Evolutionary conservation across 2,113 vertebrate genomes (phyloP), one percentile per base, ranked within the genome.

Genomic region (Gavialis gangeticus): DNA sequence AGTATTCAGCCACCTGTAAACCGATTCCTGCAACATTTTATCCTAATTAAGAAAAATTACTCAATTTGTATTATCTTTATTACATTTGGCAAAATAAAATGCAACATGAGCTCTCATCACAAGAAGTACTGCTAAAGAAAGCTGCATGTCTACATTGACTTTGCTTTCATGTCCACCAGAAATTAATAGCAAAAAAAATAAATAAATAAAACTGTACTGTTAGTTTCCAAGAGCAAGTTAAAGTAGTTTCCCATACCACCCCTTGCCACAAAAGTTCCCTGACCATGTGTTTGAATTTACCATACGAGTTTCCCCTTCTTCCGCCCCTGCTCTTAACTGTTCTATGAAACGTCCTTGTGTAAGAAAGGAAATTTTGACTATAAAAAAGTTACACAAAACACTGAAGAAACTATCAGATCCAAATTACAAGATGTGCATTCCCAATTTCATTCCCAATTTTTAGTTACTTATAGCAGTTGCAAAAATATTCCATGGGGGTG

Each of bases 131-230:
- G 54, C 1, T n/a, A 89, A 66, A 54, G 46, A 46, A 46, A 46
- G 8, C 46, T 46, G 28, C 63, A 64, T 28, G 73, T 75, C 76
- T 75, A 5, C 89, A 77, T 37, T 46, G 79, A 57, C 4, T 34
- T 79, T 77, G 34, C 77, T 75, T 85, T 75, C 2, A 82, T 6
- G 13, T 19, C 30, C 82, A 63, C 62, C 88, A 86, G 75, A 92
- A 93, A 89, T n/a, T 4, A 89, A 75, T 37, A 85, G 69, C 37
- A 83, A 67, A 64, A 82, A 59, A n/a, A n/a, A n/a, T n/a, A n/a
- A n/a, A n/a, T n/a, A n/a, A 89, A 93, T 0, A 0, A 28, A 55
- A 8, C 46, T 9, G 46, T 46, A 46, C 46, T n/a, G 27, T 64
- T 28, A 16, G 14, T 64, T 64, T 64, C 12, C 27, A 63, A 63